Conservation (phyloP, 2,888 invertebrate genomes). For the Dioctria rufipes region DNA sequence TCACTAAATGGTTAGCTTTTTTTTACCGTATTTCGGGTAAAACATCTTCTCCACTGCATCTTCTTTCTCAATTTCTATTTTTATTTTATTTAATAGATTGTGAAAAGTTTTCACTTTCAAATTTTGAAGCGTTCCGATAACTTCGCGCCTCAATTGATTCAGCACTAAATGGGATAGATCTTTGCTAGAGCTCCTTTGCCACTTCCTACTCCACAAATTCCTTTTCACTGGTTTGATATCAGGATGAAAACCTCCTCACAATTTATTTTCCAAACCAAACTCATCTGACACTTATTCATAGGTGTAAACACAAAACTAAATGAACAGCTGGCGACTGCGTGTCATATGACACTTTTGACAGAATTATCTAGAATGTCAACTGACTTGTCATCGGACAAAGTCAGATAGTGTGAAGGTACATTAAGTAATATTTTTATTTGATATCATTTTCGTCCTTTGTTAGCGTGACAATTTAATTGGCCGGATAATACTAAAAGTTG, state of each 20-base stretch:
- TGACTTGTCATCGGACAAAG: slow-evolving; percentile 8
- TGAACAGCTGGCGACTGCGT: neutral
- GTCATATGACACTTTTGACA: slow-evolving; percentile 4
- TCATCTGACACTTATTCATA: slow-evolving; percentile 37
- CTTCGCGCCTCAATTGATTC: too few species aligned
- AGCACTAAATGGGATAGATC: neutral
- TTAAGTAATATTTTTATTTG: too few species aligned
- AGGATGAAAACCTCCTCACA: neutral
- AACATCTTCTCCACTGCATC: slow-evolving; percentile 6
- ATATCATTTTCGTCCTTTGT: too few species aligned
- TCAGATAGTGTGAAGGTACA: too few species aligned
- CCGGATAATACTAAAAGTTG: too few species aligned
- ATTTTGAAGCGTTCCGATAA: too few species aligned
- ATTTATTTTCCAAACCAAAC: slow-evolving; percentile 19
- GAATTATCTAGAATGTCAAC: neutral
- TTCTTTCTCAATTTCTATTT: too few species aligned
- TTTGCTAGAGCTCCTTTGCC: slow-evolving; percentile 19
- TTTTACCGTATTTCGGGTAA: slow-evolving; percentile 22
- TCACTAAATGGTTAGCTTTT: neutral
- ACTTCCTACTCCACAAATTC: slow-evolving; percentile 19
- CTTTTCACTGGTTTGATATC: neutral
- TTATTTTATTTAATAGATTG: too few species aligned
- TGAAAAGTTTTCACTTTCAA: too few species aligned
- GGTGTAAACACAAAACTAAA: slow-evolving; percentile 28
- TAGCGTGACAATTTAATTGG: too few species aligned